Evolutionary conservation across 2,797 vertebrate species (phyloP).

Genomic region (Schizopygopsis malacanthus): DNA sequence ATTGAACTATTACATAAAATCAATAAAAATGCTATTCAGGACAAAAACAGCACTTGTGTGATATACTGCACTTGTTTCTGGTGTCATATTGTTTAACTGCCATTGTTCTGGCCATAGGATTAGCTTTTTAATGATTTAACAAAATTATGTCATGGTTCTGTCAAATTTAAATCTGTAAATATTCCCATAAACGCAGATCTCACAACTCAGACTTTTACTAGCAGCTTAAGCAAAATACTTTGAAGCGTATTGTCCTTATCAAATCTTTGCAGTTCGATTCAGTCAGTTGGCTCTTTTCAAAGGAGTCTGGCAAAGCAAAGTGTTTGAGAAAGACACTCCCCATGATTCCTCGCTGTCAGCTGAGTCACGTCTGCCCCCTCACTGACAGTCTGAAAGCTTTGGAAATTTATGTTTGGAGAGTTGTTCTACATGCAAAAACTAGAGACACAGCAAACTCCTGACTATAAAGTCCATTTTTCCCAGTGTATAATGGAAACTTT

Average conservation of each 20-base stretch:
- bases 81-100: too few species aligned
- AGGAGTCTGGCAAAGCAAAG: conserved; percentile 16
- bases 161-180: conserved; percentile 6
- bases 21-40: neutral
- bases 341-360: conserved; percentile 4
- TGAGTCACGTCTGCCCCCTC: conserved; percentile 8
- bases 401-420: conserved; percentile 11
- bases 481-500: conserved; percentile 4
- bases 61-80: neutral
- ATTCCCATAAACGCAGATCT: neutral
- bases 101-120: neutral
- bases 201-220: neutral
- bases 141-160: neutral
- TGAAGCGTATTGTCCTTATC: conserved; percentile 16
- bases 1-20: neutral
- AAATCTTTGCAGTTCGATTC: conserved; percentile 16
- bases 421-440: conserved; percentile 9
- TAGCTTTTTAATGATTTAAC: neutral
- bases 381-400: conserved; percentile 25
- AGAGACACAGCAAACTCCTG: conserved; percentile 1
- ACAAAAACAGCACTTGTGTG: neutral
- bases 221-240: neutral
- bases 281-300: conserved; percentile 17
- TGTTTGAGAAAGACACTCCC: conserved; percentile 34
- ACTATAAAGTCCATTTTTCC: conserved; percentile 4